Evolutionary conservation across 1,140 invertebrate species (phyloP), one percentile per base, ranked within the genome.

Genomic region (Drosophila mayri): DNA sequence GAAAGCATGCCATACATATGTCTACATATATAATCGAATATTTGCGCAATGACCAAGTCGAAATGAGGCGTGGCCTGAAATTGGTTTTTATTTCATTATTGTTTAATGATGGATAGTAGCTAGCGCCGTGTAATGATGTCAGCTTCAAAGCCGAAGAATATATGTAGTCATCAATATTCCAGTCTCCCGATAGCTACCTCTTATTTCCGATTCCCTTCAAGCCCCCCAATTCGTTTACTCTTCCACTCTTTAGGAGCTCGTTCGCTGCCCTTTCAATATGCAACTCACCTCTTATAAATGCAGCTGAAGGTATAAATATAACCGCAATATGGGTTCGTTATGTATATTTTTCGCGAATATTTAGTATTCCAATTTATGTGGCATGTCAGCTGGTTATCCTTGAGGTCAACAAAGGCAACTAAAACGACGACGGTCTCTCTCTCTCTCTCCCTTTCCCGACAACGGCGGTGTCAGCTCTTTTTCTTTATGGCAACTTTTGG

Each of bases 321-420:
- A 59, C 52, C 52, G 41, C 68, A 49, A 63, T 80, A 81, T 63
- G 64, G 41, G 49, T 73, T 79, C 61, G 58, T 65, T 72, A 25
- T 25, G 30, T 47, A 44, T 72, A 72, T 71, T 47, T 59, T 59
- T 72, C 52, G 64, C 62, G 80, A 52, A 50, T 81, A 38, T 57
- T 87, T 68, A 90, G 71, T 88, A 88, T 81, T 90, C 85, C 85
- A 90, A 90, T 88, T 84, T 90, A 90, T 88, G 84, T 90, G 84
- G 81, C 84, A 88, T 88, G 77, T 84, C 84, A 90, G 84, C 84
- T 90, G 84, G 85, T 88, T 88, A 88, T 88, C 84, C 84, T 88
- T 88, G 84, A 80, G 75, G 72, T 88, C 75, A 75, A 79, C 68
- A 79, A 75, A 41, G 61, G 66, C 58, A 43, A 49, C 62, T 44